phyloP scores from a whole-genome alignment of 2,888 invertebrate species.

The Trilocha varians region DNA sequence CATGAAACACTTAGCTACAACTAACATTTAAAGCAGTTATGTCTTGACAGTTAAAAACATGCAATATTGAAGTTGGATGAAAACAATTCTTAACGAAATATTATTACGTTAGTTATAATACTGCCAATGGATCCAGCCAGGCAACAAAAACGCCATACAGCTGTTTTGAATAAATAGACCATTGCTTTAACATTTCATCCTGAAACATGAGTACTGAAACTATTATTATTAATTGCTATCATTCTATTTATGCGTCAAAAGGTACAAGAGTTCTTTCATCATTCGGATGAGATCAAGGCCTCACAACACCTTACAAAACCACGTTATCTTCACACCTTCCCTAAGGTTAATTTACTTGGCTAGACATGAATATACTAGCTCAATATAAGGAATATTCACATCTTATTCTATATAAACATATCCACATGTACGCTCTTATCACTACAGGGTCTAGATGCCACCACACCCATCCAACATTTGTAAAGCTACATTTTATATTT shows the following conservation, averaged over 20 bases:
- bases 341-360: neutral
- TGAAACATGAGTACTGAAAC: neutral
- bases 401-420: constrained; percentile 71
- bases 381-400: constrained; percentile 67
- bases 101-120: constrained; percentile 33
- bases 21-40: constrained; percentile 31
- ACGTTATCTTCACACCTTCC: neutral
- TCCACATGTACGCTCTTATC: constrained; percentile 56
- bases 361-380: constrained; percentile 41
- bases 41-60: constrained; percentile 22
- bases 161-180: neutral
- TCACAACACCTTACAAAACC: constrained; percentile 31
- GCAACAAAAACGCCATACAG: constrained; percentile 17
- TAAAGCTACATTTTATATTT: constrained; percentile 50
- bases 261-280: constrained; percentile 34
- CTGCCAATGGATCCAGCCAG: constrained; percentile 48
- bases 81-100: constrained; percentile 15
- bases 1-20: constrained; percentile 14
- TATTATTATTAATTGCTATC: constrained; percentile 16
- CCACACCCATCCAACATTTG: constrained; percentile 49
- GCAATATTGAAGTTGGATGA: constrained; percentile 19
- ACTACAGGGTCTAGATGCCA: constrained; percentile 62
- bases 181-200: neutral
- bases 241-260: constrained; percentile 36
- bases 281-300: constrained; percentile 61